Conservation (phyloP, 1,140 invertebrate species). For the Saccostrea echinata region DNA sequence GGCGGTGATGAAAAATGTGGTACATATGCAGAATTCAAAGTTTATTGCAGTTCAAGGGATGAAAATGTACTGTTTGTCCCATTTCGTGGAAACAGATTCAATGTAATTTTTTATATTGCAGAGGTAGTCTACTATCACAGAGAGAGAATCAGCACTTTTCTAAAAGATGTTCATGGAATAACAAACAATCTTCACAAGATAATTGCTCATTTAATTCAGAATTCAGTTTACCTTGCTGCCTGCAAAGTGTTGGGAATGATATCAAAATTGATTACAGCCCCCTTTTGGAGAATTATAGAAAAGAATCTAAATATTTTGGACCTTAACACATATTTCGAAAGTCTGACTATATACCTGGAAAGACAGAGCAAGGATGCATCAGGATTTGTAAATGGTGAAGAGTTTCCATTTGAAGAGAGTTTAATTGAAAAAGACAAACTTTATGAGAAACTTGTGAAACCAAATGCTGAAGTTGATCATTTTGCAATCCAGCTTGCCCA, state of each 20-base stretch:
- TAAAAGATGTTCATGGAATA: constrained; percentile 48
- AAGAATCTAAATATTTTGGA: constrained; percentile 46
- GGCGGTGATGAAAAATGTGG: no score
- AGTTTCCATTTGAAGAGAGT: constrained; percentile 30
- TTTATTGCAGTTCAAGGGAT: neutral
- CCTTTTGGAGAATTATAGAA: constrained; percentile 48
- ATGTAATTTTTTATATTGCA: constrained; percentile 45
- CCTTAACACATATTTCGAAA: constrained; percentile 45
- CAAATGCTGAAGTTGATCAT: constrained; percentile 36
- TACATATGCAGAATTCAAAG: constrained; percentile 43
- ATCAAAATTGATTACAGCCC: constrained; percentile 37
- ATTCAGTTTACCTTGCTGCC: constrained; percentile 28
- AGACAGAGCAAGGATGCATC: constrained; percentile 19
- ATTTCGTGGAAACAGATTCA: no score
- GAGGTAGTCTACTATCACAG: constrained; percentile 30
- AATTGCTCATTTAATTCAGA: constrained; percentile 3
- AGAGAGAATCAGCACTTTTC: constrained; percentile 33
- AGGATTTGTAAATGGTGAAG: constrained; percentile 3
- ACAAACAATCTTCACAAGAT: constrained; percentile 37
- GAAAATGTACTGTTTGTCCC: constrained; percentile 31
- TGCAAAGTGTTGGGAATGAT: constrained; percentile 33
- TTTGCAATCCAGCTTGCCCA: constrained; percentile 26
- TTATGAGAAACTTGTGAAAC: constrained; percentile 28
- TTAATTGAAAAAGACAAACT: constrained; percentile 39
- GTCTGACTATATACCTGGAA: constrained; percentile 41